Evolutionary conservation across 2,797 vertebrate species (phyloP), one percentile per base, ranked within the genome.

Genomic region (Cichlasoma orientale): DNA sequence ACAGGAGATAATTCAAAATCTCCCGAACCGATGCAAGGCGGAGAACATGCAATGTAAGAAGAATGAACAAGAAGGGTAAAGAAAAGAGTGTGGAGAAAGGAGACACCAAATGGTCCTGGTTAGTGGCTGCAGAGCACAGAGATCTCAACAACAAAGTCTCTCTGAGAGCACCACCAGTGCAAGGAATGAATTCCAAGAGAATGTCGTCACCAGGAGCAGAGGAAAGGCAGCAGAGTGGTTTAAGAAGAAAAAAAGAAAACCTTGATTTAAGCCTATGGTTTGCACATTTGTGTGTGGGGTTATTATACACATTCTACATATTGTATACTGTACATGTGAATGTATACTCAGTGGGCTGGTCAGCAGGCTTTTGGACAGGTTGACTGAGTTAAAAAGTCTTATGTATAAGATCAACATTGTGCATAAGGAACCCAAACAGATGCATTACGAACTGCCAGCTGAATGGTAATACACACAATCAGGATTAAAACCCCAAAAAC

Each of bases 151-250:
- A 92, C 87, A 10, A 29, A 92, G 90, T 80, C 86, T 92, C 88
- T 84, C 66, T 77, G 75, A 89, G 85, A 89, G 81, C 93, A 91
- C 73, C 93, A 89, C 75, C 91, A 92, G 88, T 81, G 92, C 92
- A 86, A 91, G 90, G 78, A 93, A 91, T 84, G 70, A 95, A 96
- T 96, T 96, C 96, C 93, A 96, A 92, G 93, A 94, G 93, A 85
- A 87, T 94, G 94, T 85, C 85, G 95, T 96, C 91, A 95, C 91
- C 91, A 78, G 86, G 88, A 93, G 90, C 91, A 94, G 94, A 84
- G 93, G 86, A 95, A 96, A 96, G 93, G 93, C 94, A 92, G 93
- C 91, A 93, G 95, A 93, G 91, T 90, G 90, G 92, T 92, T 90
- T 92, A 61, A 83, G 79, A 84, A 84, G 77, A 86, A 91, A 88